A percentile compares a stretch with the other conserved stretches of the same genome.
phyloP scores from a whole-genome alignment of 1,140 invertebrate species.

The Drosophila jambulina region DNA sequence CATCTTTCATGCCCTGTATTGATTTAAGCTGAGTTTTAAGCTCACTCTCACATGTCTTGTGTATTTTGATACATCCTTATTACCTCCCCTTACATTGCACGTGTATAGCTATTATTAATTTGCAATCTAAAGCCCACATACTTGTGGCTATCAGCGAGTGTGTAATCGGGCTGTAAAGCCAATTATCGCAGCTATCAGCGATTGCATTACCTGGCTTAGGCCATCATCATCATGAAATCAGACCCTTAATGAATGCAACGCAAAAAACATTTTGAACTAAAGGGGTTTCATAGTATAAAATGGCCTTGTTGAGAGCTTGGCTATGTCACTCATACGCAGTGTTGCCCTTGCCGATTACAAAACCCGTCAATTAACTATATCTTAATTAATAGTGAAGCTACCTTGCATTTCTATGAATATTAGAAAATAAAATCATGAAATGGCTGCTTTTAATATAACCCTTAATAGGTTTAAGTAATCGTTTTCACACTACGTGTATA shows the following conservation, averaged over 20 bases:
- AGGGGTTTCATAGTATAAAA: background rate
- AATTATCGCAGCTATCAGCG: constrained; percentile 5
- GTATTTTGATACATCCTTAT: background rate
- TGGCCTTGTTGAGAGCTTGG: background rate
- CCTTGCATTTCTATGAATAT: too few relatives aligned
- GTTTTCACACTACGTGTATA: background rate
- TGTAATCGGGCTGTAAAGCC: constrained; percentile 5
- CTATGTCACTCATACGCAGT: too few relatives aligned
- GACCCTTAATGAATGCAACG: background rate
- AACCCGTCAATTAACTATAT: too few relatives aligned
- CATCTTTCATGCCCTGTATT: background rate
- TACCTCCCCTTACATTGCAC: background rate
- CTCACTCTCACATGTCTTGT: background rate
- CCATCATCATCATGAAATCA: background rate
- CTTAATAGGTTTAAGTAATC: background rate
- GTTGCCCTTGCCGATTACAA: too few relatives aligned
- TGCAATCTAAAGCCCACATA: constrained; percentile 4
- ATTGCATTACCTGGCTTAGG: constrained; percentile 8
- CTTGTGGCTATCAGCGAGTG: constrained; percentile 6
- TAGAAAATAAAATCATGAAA: background rate
- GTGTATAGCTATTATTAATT: background rate
- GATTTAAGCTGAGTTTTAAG: background rate
- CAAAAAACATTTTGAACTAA: background rate
- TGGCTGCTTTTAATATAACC: background rate
- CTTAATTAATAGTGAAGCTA: too few relatives aligned